Evolutionary conservation across 2,113 vertebrate genomes (phyloP).

Genomic region (Pelusios castaneus): DNA sequence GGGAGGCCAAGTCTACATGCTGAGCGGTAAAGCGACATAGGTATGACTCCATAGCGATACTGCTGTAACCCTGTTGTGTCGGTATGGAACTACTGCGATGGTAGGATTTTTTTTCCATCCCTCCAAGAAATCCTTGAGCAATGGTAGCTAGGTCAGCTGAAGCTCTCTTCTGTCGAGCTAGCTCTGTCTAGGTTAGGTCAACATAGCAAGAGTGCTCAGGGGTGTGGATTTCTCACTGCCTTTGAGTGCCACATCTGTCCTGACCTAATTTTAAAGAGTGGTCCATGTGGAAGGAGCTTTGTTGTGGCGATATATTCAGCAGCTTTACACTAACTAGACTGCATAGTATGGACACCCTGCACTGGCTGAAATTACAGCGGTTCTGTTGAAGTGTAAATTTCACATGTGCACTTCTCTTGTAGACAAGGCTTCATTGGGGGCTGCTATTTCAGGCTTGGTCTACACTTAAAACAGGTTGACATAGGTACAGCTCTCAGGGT

Average conservation of each 20-base stretch:
- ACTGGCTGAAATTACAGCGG: background rate
- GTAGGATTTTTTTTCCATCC: background rate
- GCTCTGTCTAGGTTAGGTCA: too few relatives aligned
- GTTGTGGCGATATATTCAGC: background rate
- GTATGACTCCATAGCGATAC: background rate
- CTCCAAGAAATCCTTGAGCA: background rate
- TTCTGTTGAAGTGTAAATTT: background rate
- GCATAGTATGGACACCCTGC: background rate
- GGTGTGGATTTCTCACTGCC: background rate
- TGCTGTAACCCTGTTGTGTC: background rate
- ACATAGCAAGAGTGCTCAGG: background rate
- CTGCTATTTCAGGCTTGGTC: background rate
- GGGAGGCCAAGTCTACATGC: background rate
- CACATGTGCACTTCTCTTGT: background rate
- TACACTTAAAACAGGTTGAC: background rate
- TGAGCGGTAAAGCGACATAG: background rate
- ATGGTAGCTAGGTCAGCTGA: too few relatives aligned
- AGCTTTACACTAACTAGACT: background rate
- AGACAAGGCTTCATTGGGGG: fast-evolving
- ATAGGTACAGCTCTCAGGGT: too few relatives aligned
- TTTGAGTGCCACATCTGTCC: too few relatives aligned
- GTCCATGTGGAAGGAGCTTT: background rate
- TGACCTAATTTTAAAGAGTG: background rate
- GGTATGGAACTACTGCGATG: background rate
- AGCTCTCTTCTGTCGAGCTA: too few relatives aligned